phyloP scores from a whole-genome alignment of 2,888 invertebrate genomes.

The Sminthurides aquaticus region DNA sequence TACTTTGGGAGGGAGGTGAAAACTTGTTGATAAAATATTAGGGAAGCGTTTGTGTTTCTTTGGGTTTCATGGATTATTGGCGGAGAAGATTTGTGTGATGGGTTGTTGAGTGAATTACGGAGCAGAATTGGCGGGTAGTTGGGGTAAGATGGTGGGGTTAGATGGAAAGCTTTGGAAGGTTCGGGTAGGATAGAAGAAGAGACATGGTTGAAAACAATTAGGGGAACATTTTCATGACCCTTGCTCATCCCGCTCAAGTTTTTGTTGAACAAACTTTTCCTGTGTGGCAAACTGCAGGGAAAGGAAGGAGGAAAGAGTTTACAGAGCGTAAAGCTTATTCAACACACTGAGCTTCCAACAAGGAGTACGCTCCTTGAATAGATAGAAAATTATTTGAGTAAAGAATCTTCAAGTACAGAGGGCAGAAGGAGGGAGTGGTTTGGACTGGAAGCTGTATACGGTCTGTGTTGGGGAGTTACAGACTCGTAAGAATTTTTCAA shows the following conservation, averaged over 20 bases:
- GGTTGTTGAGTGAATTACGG: neutral
- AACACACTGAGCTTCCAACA: neutral
- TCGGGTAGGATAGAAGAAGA: too few relatives aligned
- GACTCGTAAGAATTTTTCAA: too few relatives aligned
- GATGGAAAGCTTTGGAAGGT: too few relatives aligned
- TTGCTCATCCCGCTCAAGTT: slow-evolving; percentile 1
- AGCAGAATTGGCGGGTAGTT: too few relatives aligned
- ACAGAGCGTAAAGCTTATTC: neutral
- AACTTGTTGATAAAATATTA: neutral
- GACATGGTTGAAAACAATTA: slow-evolving; percentile 2
- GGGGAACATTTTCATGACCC: slow-evolving; percentile 6
- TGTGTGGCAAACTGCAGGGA: neutral
- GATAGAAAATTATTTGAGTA: neutral
- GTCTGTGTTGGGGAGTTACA: too few relatives aligned
- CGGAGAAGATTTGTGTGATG: neutral
- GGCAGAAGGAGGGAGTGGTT: neutral
- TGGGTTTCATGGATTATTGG: neutral
- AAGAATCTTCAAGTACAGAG: neutral
- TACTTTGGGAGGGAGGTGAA: neutral
- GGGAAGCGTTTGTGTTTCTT: neutral
- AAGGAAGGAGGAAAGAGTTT: neutral
- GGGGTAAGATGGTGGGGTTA: too few relatives aligned
- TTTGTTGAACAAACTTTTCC: neutral
- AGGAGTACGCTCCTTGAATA: neutral
- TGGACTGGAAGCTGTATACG: too few relatives aligned